Base-by-base conservation (phyloP, 2,888 invertebrate species). In the Drosophila aldrichi region DNA sequence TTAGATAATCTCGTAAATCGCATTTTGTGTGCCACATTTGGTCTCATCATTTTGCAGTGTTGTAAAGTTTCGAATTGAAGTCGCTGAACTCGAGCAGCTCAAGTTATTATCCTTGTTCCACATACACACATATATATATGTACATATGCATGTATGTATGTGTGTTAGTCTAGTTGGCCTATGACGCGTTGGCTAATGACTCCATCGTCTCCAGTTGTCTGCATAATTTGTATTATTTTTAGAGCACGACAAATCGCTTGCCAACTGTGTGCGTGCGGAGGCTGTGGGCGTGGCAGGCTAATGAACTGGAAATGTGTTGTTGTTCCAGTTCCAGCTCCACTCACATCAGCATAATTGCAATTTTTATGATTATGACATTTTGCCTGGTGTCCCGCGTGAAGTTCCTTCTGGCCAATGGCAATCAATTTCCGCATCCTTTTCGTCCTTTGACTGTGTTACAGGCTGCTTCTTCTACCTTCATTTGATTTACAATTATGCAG, bases 351-450 rank as follows among this genome's bases (percentile, higher is more conserved):
- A 86, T 86, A 80, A 84, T 82, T 88, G 72, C 69, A 63, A 72
- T 75, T 88, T 86, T 88, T 86, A 77, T 72, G 68, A 85, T 77
- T 83, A 82, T 85, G 79, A 70, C 88, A 80, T 66, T 82, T 81
- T 70, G 70, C 60, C 76, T 68, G 25, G 25, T 3, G 48, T 6
- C 49, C 4, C 12, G 63, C 12, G 61, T 70, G 59, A 68, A 77
- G 76, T 74, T 55, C 29, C 25, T n/a, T 41, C 56, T 52, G 60
- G 40, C 51, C 66, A 81, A 61, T 64, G 68, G 70, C 77, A 64
- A 80, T 70, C 58, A 71, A 70, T 65, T 73, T 63, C 55, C 60
- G 34, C 16, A 16, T 58, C 38, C 58, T 41, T 32, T 41, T 41
- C 41, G 55, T 41, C 18, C 55, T 38, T 18, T 41, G 29, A 25